These are phyloP conservation scores for Dasyprocta punctata DNA, from an alignment of 2,113 vertebrate genomes.

Conservation along the genomic window DNA sequence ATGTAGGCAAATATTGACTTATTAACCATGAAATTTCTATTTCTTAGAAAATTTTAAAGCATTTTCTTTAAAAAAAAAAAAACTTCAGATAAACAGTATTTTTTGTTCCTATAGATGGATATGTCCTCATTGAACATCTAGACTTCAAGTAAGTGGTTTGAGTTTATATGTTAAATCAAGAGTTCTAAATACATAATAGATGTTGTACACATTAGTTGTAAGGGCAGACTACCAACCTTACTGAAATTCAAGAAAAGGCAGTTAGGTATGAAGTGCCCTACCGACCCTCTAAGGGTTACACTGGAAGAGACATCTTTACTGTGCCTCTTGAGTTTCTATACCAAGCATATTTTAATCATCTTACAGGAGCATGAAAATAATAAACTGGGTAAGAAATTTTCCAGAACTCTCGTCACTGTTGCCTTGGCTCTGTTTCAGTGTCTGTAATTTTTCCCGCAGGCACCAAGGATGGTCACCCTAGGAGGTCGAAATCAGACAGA, in stretches of 20 bases:
- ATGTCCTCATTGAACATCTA: conserved; percentile 86
- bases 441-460: conserved; percentile 21
- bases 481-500: neutral
- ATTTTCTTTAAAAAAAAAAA: neutral
- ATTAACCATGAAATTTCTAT: neutral
- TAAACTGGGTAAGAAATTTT: neutral
- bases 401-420: neutral
- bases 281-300: neutral
- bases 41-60: neutral
- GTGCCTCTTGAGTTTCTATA: neutral
- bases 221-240: neutral
- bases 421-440: neutral
- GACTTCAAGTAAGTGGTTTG: conserved; percentile 85
- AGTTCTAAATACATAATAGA: neutral
- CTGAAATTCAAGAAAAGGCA: neutral
- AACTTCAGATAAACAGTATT: conserved; percentile 16
- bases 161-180: conserved; percentile 36
- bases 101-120: conserved; percentile 82
- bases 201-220: neutral
- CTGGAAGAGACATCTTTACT: neutral
- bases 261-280: neutral
- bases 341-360: neutral
- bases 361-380: neutral
- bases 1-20: conserved; percentile 83
- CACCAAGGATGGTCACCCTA: conserved; percentile 50